A percentile compares a stretch with the other conserved stretches of the same genome.
Evolutionary conservation across 1,140 invertebrate species (phyloP).

Genomic region (Brachionus asplanchnoidis): DNA sequence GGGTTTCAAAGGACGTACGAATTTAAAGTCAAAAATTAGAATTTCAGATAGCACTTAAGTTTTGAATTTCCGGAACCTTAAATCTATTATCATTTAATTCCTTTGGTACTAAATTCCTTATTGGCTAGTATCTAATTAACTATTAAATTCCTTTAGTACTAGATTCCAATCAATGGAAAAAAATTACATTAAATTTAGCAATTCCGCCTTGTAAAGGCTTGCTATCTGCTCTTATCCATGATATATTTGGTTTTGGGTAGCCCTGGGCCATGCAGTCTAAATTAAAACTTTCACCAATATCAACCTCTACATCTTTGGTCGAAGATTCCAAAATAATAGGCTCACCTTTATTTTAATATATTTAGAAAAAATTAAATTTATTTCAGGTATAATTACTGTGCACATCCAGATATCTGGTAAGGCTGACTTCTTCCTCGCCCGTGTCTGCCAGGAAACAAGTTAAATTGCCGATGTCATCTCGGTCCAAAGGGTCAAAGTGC

Average conservation of each 20-base stretch:
- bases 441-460: conserved; percentile 28
- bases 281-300: conserved; percentile 3
- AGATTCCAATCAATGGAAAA: not conserved
- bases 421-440: conserved; percentile 34
- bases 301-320: conserved; percentile 41
- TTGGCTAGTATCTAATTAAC: no score
- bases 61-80: no score
- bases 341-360: not conserved
- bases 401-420: conserved; percentile 31
- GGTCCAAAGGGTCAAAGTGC: conserved; percentile 31
- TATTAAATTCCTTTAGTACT: not conserved
- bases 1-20: no score
- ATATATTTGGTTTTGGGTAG: conserved; percentile 73
- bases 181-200: conserved; percentile 8
- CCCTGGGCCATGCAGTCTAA: conserved; percentile 57
- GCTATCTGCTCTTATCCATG: conserved; percentile 63
- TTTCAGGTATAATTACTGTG: conserved; percentile 8
- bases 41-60: no score
- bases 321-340: conserved; percentile 35
- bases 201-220: conserved; percentile 44
- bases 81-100: no score
- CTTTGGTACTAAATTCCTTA: no score
- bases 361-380: not conserved
- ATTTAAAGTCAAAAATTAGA: no score
- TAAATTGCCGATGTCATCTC: conserved; percentile 41